Base-by-base conservation (phyloP, 35 echinoderm and acorn worm genomes). In the Lytechinus pictus region DNA sequence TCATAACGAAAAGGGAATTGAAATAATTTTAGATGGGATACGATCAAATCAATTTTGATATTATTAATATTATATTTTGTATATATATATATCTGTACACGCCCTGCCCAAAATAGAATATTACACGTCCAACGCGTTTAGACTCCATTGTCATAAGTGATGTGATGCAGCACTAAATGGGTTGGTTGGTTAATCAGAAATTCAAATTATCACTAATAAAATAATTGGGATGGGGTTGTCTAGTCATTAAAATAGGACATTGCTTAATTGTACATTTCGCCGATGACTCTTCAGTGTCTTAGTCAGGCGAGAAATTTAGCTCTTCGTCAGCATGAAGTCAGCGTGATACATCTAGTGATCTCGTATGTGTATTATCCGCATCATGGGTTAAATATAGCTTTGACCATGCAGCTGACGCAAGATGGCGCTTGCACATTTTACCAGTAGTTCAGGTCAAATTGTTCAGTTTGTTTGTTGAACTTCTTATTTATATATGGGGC, bases 271-370 rank as follows among this genome's bases (percentile, higher is more conserved):
- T 79, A 16, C n/a, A 24, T 79, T 79, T 79, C n/a, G 66, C 21
- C n/a, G 66, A 24, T 79, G 66, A 79, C 66, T 79, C 66, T 79
- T 79, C 66, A 79, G 66, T 79, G 66, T 19, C 66, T n/a, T 79
- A 79, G 66, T 79, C 66, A 79, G 66, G 66, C 66, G 66, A 79
- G 66, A 79, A 79, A 79, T 24, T 79, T 79, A 79, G n/a, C 66
- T 79, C 66, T 79, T 79, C 66, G 66, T 79, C 66, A 79, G 19
- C 19, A 24, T 24, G 21, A 16, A 79, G 66, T 79, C 66, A 79
- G 66, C 16, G 21, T 79, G 66, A 79, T 79, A 79, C 66, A 79
- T 24, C 0, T 24, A 12, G 16, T 79, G 21, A 16, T 79, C 66
- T 58, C 19, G 14, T 66, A 66, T 44, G 33, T 44, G 21, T 6